Base-by-base conservation (phyloP, 1,140 invertebrate species). In the Tetranychus cinnabarinus region DNA sequence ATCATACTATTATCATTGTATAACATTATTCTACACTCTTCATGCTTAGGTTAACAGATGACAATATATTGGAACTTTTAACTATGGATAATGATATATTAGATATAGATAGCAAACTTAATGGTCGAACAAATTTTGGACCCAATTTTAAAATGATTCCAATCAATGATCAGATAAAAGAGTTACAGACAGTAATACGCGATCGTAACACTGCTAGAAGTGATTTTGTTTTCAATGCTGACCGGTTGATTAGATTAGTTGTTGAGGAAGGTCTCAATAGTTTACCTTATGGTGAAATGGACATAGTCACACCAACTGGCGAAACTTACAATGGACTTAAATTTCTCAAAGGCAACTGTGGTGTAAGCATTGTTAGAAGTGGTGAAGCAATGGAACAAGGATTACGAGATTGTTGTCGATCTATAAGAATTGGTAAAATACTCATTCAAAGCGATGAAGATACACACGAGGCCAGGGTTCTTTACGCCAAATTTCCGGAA, bases 231-330 rank as follows among this genome's bases (percentile, higher is more conserved):
- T 97, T 98, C 73, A 96, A 90, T 74, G 92, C 93, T 8, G 93
- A 97, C 75, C 80, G 92, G 69, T 70, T 84, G 72, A 95, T 96
- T 68, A 79, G 90, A 34, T 74, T 97, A 57, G 89, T 98, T 4
- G 93, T 99, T 65, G 95, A 99, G 75, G 93, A 97, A 75, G 95
- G 91, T 66, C 76, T 99, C 42, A 97, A 98, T 74, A 89, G 95
- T 69, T 75, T 99, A 54, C 92, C 93, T 35, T 97, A 95, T 71
- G 82, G 82, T 8, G 82, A 86, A 72, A 85, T 82, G 71, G 79
- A 82, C 63, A 83, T 98, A 4, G 83, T 82, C 23, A 98, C 95
- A 37, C 95, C 95, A 2, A 97, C 92, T 15, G 88, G 82, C 63
- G 62, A 61, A 58, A 75, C 79, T 23, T 98, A 97, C 71, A 78